Conservation (phyloP, 2,888 invertebrate species). For the Sipunculus nudus region DNA sequence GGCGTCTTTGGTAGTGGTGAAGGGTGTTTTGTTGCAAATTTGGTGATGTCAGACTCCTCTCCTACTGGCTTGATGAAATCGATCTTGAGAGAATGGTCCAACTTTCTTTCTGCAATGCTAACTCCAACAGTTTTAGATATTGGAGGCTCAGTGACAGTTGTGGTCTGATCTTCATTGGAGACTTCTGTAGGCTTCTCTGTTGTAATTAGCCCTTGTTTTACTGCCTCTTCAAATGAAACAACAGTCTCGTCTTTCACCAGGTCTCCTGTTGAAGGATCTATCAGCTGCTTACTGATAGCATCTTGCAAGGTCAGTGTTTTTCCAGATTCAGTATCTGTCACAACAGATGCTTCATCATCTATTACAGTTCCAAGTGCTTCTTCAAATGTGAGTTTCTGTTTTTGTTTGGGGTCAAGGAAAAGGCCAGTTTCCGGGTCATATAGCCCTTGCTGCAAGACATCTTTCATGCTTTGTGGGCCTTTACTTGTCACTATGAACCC, state of each 20-base stretch:
- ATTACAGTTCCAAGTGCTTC: constrained; percentile 69
- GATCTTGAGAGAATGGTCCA: no score
- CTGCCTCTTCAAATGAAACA: constrained; percentile 67
- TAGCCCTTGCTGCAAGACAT: constrained; percentile 80
- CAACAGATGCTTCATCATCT: constrained; percentile 68
- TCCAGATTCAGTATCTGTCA: constrained; percentile 73
- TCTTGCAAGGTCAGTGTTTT: constrained; percentile 72
- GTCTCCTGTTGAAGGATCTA: constrained; percentile 22
- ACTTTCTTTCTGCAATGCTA: no score
- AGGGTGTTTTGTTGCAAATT: no score
- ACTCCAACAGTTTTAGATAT: no score
- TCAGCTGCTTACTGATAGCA: constrained; percentile 16
- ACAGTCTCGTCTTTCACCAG: constrained; percentile 31
- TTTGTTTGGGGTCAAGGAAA: constrained; percentile 81
- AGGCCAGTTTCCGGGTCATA: constrained; percentile 88
- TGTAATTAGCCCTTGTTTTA: constrained; percentile 73
- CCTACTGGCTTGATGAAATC: no score
- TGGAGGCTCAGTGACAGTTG: constrained; percentile 75
- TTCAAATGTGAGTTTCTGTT: constrained; percentile 41
- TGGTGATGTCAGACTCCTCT: no score
- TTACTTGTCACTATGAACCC: neutral
- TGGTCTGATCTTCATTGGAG: constrained; percentile 15
- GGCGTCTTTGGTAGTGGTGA: no score
- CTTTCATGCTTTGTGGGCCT: constrained; percentile 34
- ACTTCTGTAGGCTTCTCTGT: constrained; percentile 70